Base-by-base conservation (phyloP, 1,140 invertebrate species). In the Papilio aristodemus region DNA sequence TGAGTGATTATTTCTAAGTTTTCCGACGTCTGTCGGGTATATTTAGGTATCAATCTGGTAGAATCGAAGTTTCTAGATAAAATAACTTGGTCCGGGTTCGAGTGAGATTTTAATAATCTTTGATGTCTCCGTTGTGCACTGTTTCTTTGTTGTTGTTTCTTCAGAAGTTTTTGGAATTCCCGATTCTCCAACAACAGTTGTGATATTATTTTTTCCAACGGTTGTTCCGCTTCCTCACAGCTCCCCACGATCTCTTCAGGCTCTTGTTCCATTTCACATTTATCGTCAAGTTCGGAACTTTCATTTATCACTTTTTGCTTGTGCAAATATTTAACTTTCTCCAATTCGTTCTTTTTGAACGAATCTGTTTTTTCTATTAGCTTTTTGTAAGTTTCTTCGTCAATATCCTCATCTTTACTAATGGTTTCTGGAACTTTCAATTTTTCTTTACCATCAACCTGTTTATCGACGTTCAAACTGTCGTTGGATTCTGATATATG, bases 181-280 rank as follows among this genome's bases (percentile, higher is more conserved):
- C 95, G 93, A 79, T 96, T 97, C 78, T 97, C 95, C 93, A 96
- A 95, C 1, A 97, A 90, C 17, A 97, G 92, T 81, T 97, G 95
- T 13, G 95, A 94, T 22, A 97, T 96, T 36, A 97, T 97, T 79
- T 96, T 94, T 77, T 96, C 95, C 37, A 96, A 89, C 0, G 94
- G 95, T 87, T 94, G 89, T 79, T 92, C 87, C 17, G 69, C 77
- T 66, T 90, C 88, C 76, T 90, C 87, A 70, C 85, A 85, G 67
- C 81, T 88, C 76, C 89, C 86, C 72, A 76, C 77, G 50, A 80
- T 73, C 14, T 91, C 85, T n/a, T n/a, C n/a, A n/a, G n/a, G n/a
- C 36, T 88, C 82, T 14, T 83, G 77, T 50, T 81, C 69, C 19
- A 62, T 64, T 43, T 83, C 81, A 71, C 71, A 68, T 37, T 82